Evolutionary conservation across 2,888 invertebrate species (phyloP).

Genomic region (Mactromeris polynyma): DNA sequence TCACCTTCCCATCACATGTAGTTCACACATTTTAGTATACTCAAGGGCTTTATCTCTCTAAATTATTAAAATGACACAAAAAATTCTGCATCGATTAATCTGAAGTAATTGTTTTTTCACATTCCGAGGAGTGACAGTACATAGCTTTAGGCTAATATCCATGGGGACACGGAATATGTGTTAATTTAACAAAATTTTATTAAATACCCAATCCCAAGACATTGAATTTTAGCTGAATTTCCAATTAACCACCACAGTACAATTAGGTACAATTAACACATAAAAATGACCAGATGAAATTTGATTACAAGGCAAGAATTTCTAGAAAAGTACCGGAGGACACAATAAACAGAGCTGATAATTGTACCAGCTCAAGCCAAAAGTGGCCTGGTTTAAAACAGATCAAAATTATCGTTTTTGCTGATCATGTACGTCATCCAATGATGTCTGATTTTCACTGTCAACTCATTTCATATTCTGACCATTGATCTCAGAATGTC

Average conservation of each 20-base stretch:
- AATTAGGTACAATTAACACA: no score
- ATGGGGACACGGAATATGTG: not conserved
- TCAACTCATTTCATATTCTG: no score
- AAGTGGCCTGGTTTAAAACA: no score
- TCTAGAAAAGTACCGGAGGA: not conserved
- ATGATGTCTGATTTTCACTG: no score
- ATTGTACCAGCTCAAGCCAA: no score
- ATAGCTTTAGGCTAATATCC: not conserved
- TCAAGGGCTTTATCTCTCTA: not conserved
- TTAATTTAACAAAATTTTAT: not conserved
- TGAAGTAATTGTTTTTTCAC: not conserved
- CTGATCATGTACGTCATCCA: no score
- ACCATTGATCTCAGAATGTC: no score
- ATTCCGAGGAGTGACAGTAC: not conserved
- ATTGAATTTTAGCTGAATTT: not conserved
- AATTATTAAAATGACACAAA: not conserved
- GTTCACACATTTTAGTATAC: not conserved
- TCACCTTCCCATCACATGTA: no score
- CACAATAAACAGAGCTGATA: not conserved
- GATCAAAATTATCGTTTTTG: no score
- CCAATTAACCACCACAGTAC: no score
- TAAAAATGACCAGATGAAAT: not conserved
- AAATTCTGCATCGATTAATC: not conserved
- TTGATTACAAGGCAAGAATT: not conserved
- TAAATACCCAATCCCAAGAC: not conserved